phyloP scores from a whole-genome alignment of 2,113 vertebrate species.

The Hippocampus barbouri region DNA sequence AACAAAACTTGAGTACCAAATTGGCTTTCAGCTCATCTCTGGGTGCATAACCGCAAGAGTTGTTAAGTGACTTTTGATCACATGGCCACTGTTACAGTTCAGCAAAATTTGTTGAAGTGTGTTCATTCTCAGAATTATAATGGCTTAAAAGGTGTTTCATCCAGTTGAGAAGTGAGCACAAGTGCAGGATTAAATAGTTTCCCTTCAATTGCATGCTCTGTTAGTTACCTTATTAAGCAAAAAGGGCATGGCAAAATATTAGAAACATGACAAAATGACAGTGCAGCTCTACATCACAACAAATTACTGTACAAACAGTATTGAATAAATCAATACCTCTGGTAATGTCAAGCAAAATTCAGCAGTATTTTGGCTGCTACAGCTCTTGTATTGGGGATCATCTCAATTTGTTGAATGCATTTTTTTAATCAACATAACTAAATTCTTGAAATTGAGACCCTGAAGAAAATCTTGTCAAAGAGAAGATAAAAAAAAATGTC shows the following conservation, averaged over 20 bases:
- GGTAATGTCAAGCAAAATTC: not conserved
- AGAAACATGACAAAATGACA: not conserved
- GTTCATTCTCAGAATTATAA: not conserved
- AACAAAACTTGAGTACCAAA: not conserved
- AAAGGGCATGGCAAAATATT: not conserved
- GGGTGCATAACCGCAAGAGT: not conserved
- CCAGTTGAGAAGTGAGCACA: not conserved
- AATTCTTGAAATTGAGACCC: not conserved
- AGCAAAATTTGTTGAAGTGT: not conserved
- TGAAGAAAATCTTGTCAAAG: not conserved
- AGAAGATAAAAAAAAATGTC: not conserved
- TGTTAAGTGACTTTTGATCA: conserved; percentile 1
- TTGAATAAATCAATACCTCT: not conserved
- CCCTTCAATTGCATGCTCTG: not conserved
- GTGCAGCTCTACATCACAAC: not conserved
- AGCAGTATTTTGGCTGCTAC: not conserved
- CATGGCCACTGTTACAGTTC: not conserved
- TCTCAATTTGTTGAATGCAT: not conserved
- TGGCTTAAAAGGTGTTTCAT: not conserved
- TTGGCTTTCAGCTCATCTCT: not conserved
- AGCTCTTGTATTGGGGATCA: not conserved
- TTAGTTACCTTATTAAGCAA: not conserved
- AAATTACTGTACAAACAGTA: not conserved
- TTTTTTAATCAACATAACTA: not conserved
- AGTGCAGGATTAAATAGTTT: not conserved